A percentile compares a stretch with the other conserved stretches of the same genome.
phyloP scores from a whole-genome alignment of 2,888 invertebrate species.

The Nowickia ferox region DNA sequence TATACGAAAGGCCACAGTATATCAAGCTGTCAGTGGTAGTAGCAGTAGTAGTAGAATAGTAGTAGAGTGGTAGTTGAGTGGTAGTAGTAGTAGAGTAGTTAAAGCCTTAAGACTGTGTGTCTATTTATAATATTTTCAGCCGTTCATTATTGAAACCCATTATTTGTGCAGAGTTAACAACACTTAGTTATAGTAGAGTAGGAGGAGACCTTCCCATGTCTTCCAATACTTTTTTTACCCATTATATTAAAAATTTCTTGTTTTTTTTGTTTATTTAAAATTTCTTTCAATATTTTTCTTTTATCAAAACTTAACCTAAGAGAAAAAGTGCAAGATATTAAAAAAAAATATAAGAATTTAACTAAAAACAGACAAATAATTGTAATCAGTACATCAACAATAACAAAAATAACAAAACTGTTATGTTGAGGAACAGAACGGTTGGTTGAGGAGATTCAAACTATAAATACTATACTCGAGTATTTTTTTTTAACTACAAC shows the following conservation, averaged over 20 bases:
- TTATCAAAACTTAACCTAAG: constrained; percentile 74
- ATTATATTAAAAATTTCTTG: constrained; percentile 45
- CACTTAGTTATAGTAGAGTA: constrained; percentile 16
- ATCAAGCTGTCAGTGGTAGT: constrained; percentile 65
- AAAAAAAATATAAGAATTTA: constrained; percentile 67
- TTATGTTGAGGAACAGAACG: constrained; percentile 50
- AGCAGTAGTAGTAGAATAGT: constrained; percentile 28
- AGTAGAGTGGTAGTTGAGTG: constrained; percentile 65
- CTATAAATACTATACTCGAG: constrained; percentile 37
- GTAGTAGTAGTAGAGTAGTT: constrained; percentile 62
- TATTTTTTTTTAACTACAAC: constrained; percentile 42
- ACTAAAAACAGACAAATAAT: constrained; percentile 53
- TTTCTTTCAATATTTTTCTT: constrained; percentile 39
- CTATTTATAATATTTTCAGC: constrained; percentile 43
- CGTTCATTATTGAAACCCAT: constrained; percentile 48
- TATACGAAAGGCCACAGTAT: constrained; percentile 59
- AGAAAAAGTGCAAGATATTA: constrained; percentile 73
- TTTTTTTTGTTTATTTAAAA: constrained; percentile 40
- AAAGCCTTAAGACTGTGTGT: constrained; percentile 64
- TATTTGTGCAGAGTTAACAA: constrained; percentile 46
- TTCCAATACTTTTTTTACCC: constrained; percentile 56
- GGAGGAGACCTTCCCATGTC: constrained; percentile 50
- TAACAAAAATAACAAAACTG: constrained; percentile 61
- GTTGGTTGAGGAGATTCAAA: constrained; percentile 42
- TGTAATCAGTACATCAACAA: constrained; percentile 59